These are phyloP conservation scores for Copidosoma floridanum DNA, from an alignment of 1,140 invertebrate genomes.

Conservation along the genomic window DNA sequence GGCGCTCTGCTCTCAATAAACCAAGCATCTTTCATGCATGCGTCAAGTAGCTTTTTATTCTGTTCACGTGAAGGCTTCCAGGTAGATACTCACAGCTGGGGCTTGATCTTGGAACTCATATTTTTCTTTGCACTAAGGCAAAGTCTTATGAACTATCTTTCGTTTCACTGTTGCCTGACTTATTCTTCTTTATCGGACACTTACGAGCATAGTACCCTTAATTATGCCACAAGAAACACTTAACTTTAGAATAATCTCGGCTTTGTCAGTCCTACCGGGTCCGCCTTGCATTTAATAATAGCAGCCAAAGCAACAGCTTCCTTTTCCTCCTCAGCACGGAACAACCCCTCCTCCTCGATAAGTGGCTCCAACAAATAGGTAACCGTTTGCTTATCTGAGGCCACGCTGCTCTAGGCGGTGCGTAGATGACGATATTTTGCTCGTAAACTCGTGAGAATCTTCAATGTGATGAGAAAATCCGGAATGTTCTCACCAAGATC, in stretches of 20 bases:
- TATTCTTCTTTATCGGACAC: background rate
- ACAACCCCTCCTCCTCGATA: background rate
- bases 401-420: conserved; percentile 16
- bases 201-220: background rate
- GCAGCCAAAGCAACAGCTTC: background rate
- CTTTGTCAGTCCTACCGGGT: too few species aligned
- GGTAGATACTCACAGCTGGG: too few species aligned
- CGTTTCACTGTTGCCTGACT: too few species aligned
- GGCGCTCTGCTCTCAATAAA: conserved; percentile 29
- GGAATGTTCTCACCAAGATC: conserved; percentile 16
- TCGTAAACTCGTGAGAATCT: conserved; percentile 22
- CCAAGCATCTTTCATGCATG: conserved; percentile 23
- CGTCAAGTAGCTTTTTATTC: conserved; percentile 14
- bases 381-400: background rate
- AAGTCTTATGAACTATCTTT: background rate
- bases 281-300: too few species aligned
- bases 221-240: background rate
- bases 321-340: background rate
- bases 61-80: too few species aligned
- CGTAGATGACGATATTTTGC: conserved; percentile 6
- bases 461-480: conserved; percentile 17
- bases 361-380: background rate
- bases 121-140: background rate
- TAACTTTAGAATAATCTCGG: too few species aligned
- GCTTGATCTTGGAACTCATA: too few species aligned